Evolutionary conservation across 2,113 vertebrate species (phyloP).

Genomic region (Sander lucioperca): DNA sequence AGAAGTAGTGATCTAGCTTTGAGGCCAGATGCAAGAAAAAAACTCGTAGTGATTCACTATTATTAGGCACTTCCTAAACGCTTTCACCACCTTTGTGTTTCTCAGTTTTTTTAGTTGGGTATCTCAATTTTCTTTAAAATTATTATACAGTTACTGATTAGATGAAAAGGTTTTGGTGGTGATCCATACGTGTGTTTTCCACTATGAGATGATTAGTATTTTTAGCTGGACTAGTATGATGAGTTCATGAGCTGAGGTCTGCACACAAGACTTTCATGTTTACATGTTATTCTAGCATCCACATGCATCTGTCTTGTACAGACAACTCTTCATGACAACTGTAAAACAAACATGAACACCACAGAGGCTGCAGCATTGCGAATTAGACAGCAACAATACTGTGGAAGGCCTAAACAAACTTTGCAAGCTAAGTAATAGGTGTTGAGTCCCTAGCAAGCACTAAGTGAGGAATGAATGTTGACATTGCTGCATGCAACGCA

Average conservation of each 20-base stretch:
- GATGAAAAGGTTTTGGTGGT: neutral
- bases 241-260: neutral
- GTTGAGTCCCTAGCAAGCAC: conserved; percentile 47
- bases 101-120: neutral
- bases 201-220: neutral
- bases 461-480: conserved; percentile 61
- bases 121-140: neutral
- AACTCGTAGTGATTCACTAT: neutral
- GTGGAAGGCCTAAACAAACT: conserved; percentile 62
- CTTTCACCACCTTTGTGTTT: neutral
- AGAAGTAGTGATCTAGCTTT: conserved; percentile 48
- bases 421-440: conserved; percentile 61
- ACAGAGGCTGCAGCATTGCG: conserved; percentile 32
- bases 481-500: conserved; percentile 49
- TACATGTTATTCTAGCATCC: neutral
- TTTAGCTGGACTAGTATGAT: neutral
- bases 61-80: conserved; percentile 6
- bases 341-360: conserved; percentile 45
- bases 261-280: neutral
- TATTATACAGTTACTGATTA: neutral
- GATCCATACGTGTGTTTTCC: neutral
- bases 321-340: neutral
- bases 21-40: conserved; percentile 14
- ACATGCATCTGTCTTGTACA: conserved; percentile 15
- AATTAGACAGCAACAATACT: conserved; percentile 49